These are phyloP conservation scores for Asobara japonica DNA, from an alignment of 1,140 invertebrate species.

Conservation along the genomic window DNA sequence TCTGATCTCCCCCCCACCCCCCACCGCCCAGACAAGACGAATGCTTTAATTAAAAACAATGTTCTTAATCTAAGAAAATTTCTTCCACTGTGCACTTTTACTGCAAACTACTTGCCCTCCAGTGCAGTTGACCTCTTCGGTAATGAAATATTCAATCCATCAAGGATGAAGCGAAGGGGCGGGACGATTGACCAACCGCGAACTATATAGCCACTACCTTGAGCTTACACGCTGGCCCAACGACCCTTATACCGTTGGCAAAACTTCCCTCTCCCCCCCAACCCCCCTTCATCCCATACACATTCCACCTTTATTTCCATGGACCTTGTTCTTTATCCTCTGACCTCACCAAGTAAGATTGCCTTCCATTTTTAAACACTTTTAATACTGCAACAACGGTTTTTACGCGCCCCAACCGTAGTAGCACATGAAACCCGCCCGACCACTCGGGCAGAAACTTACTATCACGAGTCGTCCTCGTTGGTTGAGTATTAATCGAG, in stretches of 20 bases:
- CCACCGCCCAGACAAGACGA: too few relatives aligned
- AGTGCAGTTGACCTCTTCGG: slow-evolving; percentile 46
- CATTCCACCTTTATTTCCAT: slow-evolving; percentile 29
- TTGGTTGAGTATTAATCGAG: not conserved
- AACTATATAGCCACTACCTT: not conserved
- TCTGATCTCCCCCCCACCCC: too few relatives aligned
- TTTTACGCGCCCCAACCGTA: slow-evolving; percentile 33
- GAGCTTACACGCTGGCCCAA: slow-evolving; percentile 23
- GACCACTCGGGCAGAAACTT: not conserved
- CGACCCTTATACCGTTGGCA: slow-evolving; percentile 26
- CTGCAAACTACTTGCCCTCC: slow-evolving; percentile 36
- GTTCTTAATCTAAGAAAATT: too few relatives aligned
- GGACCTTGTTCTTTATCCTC: slow-evolving; percentile 39
- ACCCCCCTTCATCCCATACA: too few relatives aligned
- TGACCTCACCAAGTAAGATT: slow-evolving; percentile 54
- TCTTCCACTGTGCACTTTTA: not conserved
- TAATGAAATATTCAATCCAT: slow-evolving; percentile 59
- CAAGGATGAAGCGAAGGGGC: slow-evolving; percentile 40
- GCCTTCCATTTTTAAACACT: slow-evolving; percentile 57
- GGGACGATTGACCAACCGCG: slow-evolving; percentile 14
- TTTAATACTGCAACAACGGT: slow-evolving; percentile 50
- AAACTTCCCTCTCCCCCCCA: slow-evolving; percentile 37
- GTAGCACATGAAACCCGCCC: not conserved
- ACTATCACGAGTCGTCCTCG: not conserved
- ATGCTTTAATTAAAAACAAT: too few relatives aligned